Evolutionary conservation across 1,140 invertebrate genomes (phyloP).

Genomic region (Drosophila sproati): DNA sequence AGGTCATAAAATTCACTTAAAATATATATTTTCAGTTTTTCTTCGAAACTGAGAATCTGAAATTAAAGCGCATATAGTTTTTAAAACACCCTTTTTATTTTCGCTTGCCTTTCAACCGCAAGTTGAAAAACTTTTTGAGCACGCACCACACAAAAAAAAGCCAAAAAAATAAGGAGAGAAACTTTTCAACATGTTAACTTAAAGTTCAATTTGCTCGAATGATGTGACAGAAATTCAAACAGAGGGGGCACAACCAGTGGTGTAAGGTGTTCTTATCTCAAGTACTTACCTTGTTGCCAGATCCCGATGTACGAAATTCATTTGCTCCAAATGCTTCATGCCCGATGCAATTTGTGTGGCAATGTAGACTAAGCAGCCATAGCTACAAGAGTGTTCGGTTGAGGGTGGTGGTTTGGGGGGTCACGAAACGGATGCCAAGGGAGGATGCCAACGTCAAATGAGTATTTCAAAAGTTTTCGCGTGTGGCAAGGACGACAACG

Average conservation of each 20-base stretch:
- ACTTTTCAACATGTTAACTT: slow-evolving; percentile 47
- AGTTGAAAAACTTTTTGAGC: slow-evolving; percentile 47
- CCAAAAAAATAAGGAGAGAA: slow-evolving; percentile 15
- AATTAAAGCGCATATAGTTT: slow-evolving; percentile 16
- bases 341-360: slow-evolving; percentile 92
- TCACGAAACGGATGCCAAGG: slow-evolving; percentile 43
- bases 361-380: slow-evolving; percentile 90
- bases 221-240: slow-evolving; percentile 48
- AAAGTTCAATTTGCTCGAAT: slow-evolving; percentile 59
- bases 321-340: slow-evolving; percentile 93
- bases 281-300: slow-evolving; percentile 89
- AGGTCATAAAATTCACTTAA: no score
- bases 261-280: slow-evolving; percentile 49
- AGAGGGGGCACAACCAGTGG: neutral
- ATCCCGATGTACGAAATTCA: slow-evolving; percentile 92
- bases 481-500: slow-evolving; percentile 56
- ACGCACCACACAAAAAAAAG: slow-evolving; percentile 12
- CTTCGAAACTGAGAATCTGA: neutral
- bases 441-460: slow-evolving; percentile 71
- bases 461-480: slow-evolving; percentile 81
- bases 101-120: slow-evolving; percentile 28
- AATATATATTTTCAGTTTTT: no score
- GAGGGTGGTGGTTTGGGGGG: slow-evolving; percentile 5
- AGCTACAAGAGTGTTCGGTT: slow-evolving; percentile 84
- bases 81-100: slow-evolving; percentile 27